These are phyloP conservation scores for Diplolepis rosae DNA, from an alignment of 2,888 invertebrate species.

Conservation along the genomic window DNA sequence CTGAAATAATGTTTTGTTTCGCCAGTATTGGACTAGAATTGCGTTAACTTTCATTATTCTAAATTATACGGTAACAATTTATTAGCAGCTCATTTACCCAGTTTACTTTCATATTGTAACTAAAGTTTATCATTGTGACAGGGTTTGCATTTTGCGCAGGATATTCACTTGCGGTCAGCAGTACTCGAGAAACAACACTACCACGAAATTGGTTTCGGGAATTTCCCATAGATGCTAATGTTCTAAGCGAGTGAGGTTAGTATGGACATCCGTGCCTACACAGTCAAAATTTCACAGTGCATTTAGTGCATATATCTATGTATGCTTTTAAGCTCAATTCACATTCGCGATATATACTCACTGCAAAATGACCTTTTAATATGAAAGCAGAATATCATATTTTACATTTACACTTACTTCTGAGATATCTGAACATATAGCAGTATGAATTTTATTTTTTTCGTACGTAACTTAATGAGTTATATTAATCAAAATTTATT, in stretches of 20 bases:
- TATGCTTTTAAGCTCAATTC: not conserved
- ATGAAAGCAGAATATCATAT: not conserved
- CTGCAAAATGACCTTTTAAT: not conserved
- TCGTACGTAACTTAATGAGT: not conserved
- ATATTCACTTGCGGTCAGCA: conserved; percentile 13
- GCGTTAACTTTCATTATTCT: not conserved
- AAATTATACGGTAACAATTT: not conserved
- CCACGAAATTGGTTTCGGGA: conserved; percentile 23
- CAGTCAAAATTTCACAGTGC: not conserved
- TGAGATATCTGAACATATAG: not conserved
- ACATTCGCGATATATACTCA: not conserved
- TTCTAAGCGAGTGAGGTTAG: not conserved
- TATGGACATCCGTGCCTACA: not conserved
- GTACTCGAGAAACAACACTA: conserved; percentile 5
- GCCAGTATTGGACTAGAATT: too few relatives aligned
- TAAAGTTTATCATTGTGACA: conserved; percentile 1
- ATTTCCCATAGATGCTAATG: not conserved
- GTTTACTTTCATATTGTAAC: conserved; percentile 1
- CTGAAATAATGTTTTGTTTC: too few relatives aligned
- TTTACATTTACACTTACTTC: not conserved
- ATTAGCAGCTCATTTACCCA: not conserved
- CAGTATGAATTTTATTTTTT: not conserved
- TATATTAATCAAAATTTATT: too few relatives aligned
- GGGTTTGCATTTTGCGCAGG: conserved; percentile 1
- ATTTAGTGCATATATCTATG: too few relatives aligned